Percentiles rank a stretch among this genome's conserved stretches.
These are phyloP conservation scores for Conomelus anceps DNA, from an alignment of 2,888 invertebrate species.

Conservation along the genomic window DNA sequence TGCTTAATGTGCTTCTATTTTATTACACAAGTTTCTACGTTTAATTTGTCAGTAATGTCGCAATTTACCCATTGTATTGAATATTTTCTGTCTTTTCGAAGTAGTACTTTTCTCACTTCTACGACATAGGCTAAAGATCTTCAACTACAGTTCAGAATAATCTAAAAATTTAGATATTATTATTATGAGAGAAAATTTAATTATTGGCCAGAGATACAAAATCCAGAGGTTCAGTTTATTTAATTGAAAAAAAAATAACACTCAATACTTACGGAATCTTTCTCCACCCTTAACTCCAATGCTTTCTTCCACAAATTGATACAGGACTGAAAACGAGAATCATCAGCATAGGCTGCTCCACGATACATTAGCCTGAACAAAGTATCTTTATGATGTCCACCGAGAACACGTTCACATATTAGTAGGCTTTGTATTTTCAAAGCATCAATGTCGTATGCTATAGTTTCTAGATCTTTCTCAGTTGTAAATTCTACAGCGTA, in stretches of 20 bases:
- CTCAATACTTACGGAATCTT: slow-evolving; percentile 61
- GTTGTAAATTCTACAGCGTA: slow-evolving; percentile 67
- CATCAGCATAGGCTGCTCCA: slow-evolving; percentile 50
- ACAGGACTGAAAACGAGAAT: slow-evolving; percentile 64
- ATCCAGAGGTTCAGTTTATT: not conserved
- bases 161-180: too few relatives aligned
- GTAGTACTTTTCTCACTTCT: too few relatives aligned
- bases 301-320: slow-evolving; percentile 82
- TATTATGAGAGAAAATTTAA: not conserved
- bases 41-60: too few relatives aligned
- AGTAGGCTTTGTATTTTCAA: slow-evolving; percentile 82
- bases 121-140: too few relatives aligned
- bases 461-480: slow-evolving; percentile 58
- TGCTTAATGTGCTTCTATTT: too few relatives aligned
- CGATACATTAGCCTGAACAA: slow-evolving; percentile 69
- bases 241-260: not conserved
- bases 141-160: too few relatives aligned
- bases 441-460: slow-evolving; percentile 73
- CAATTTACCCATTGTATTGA: too few relatives aligned
- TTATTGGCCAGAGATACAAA: not conserved
- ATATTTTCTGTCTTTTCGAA: too few relatives aligned
- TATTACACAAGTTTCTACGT: too few relatives aligned
- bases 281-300: slow-evolving; percentile 68
- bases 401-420: slow-evolving; percentile 81
- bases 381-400: slow-evolving; percentile 78